Evolutionary conservation across 2,888 invertebrate genomes (phyloP).

Genomic region (Polyploca ridens): DNA sequence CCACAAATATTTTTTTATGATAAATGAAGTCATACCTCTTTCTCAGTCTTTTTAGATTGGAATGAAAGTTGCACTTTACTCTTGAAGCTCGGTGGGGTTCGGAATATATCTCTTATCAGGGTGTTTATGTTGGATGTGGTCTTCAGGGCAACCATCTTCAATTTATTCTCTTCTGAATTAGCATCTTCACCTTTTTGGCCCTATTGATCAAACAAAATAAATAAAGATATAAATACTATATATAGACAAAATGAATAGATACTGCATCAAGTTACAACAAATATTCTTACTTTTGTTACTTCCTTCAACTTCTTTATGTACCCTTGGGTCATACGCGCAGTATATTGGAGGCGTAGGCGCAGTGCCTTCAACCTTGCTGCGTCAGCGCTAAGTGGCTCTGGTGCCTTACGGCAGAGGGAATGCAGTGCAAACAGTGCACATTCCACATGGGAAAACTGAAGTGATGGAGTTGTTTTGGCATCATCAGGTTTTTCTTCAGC

Average conservation of each 20-base stretch:
- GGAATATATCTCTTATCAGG: conserved; percentile 96
- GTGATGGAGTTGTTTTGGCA: conserved; percentile 87
- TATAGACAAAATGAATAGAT: conserved; percentile 10
- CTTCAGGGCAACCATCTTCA: conserved; percentile 92
- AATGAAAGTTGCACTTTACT: conserved; percentile 91
- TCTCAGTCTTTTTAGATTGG: conserved; percentile 68
- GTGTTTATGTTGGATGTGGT: conserved; percentile 96
- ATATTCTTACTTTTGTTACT: conserved; percentile 77
- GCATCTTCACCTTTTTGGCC: conserved; percentile 89
- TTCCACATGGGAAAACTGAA: conserved; percentile 97
- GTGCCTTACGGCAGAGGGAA: conserved; percentile 91
- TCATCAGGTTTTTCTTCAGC: conserved; percentile 63
- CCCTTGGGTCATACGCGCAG: conserved; percentile 95
- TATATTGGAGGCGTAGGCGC: conserved; percentile 93
- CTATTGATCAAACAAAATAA: conserved; percentile 58
- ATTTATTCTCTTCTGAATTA: conserved; percentile 91
- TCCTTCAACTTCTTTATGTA: conserved; percentile 89
- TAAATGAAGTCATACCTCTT: conserved; percentile 58
- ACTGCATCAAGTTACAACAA: conserved; percentile 9
- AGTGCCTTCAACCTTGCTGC: conserved; percentile 92
- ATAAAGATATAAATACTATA: conserved; percentile 16
- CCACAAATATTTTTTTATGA: not conserved
- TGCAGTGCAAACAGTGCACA: conserved; percentile 92
- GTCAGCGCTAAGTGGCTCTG: conserved; percentile 89
- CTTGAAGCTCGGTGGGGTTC: conserved; percentile 96